Base-by-base conservation (phyloP, 2,113 vertebrate species). In the Canis aureus region DNA sequence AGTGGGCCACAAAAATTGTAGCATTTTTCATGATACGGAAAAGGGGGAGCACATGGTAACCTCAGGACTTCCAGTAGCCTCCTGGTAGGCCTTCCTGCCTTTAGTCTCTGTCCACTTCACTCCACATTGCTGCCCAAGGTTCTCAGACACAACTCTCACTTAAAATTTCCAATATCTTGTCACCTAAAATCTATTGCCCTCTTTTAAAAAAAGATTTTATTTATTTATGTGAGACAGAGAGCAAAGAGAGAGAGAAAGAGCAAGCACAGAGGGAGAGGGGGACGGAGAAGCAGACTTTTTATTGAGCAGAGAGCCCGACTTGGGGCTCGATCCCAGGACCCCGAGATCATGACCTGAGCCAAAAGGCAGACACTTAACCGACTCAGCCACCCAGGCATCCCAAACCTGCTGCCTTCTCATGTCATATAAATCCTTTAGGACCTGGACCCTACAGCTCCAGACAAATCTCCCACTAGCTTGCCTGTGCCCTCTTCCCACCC, bases 131-230 rank as follows among this genome's bases (percentile, higher is more conserved):
- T 53, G 51, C 17, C 35, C 43, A n/a, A 86, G 55, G 49, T 91
- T 88, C 87, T 84, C 80, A 95, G 92, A 74, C 27, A 59, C 20
- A 43, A 79, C 27, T 93, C 9, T 43, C 71, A 92, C 53, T 89
- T 83, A 69, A 96, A 82, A 87, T 59, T 25, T 78, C 53, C 69
- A 78, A 51, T 85, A 91, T 23, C 67, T 80, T 85, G 80, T 85
- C 35, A 85, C 29, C 35, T 43, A 43, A 43, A 43, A 43, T 43
- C 43, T 43, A 43, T 43, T 43, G 43, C 43, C 43, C 43, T 43
- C 43, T 43, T 43, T 43, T 43, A 43, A 43, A 43, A 43, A 43
- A 43, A 43, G 43, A 43, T 43, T 43, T 43, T 43, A 43, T 43
- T 43, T 43, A 43, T 43, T 43, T 43, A 43, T 43, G 43, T 43